These are phyloP conservation scores for Drosophila bipectinata DNA, from an alignment of 1,140 invertebrate species.

Conservation along the genomic window DNA sequence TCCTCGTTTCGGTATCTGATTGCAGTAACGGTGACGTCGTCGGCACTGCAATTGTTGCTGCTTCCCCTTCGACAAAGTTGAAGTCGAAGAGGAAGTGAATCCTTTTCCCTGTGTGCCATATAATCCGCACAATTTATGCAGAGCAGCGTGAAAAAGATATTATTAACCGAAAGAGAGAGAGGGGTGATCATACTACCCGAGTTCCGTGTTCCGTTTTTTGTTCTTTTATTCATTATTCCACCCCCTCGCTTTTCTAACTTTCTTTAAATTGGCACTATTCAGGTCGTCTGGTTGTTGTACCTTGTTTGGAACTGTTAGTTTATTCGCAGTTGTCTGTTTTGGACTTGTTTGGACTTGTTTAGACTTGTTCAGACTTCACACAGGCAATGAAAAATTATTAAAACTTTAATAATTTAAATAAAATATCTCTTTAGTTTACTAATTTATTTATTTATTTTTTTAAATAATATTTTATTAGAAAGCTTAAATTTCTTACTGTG, in stretches of 20 bases:
- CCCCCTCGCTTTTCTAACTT: slow-evolving; percentile 43
- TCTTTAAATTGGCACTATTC: slow-evolving; percentile 74
- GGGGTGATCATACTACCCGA: slow-evolving; percentile 7
- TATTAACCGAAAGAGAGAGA: slow-evolving; percentile 5
- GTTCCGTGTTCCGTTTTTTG: neutral
- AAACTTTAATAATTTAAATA: neutral
- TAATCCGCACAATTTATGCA: slow-evolving; percentile 79
- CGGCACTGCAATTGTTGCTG: slow-evolving; percentile 50
- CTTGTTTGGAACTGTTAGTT: neutral
- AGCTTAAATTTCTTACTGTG: neutral
- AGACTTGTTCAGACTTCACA: too few relatives aligned
- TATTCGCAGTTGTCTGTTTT: slow-evolving; percentile 24
- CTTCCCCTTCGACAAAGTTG: neutral
- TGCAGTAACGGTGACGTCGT: slow-evolving; percentile 22
- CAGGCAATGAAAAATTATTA: neutral
- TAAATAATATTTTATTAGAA: neutral
- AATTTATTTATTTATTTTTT: too few relatives aligned
- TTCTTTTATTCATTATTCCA: slow-evolving; percentile 23
- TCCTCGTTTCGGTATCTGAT: slow-evolving; percentile 59
- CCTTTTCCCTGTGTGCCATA: slow-evolving; percentile 76
- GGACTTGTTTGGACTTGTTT: too few relatives aligned
- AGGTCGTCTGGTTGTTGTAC: slow-evolving; percentile 22
- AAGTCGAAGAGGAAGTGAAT: slow-evolving; percentile 56
- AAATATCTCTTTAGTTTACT: neutral
- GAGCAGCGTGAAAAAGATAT: slow-evolving; percentile 56